Conservation (phyloP, 2,113 vertebrate genomes). For the Genyomyrus donnyi region DNA sequence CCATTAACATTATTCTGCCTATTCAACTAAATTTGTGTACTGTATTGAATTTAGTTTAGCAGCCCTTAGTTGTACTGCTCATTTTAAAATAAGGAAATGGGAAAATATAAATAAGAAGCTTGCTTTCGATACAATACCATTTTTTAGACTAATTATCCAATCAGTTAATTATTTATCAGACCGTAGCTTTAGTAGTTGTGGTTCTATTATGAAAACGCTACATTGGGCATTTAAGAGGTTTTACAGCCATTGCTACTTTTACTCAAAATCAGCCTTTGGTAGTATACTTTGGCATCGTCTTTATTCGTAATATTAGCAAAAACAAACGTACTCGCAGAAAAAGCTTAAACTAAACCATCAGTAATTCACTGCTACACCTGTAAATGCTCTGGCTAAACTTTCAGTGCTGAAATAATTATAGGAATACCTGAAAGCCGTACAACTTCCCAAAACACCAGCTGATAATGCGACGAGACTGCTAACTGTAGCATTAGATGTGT, state of each 20-base stretch:
- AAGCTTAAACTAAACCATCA: not conserved
- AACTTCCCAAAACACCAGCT: not conserved
- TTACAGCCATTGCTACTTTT: not conserved
- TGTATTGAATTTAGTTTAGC: not conserved
- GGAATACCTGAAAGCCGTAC: not conserved
- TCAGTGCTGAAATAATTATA: not conserved
- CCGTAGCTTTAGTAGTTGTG: not conserved
- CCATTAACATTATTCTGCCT: not conserved
- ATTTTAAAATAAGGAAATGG: not conserved
- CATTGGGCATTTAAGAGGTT: not conserved
- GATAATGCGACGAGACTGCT: not conserved
- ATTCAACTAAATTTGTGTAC: not conserved
- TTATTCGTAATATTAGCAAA: not conserved
- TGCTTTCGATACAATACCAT: not conserved
- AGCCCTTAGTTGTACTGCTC: not conserved
- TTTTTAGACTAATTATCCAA: not conserved
- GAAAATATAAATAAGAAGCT: not conserved
- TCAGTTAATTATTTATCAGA: not conserved
- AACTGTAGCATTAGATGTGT: slow-evolving; percentile 3
- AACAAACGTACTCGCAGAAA: not conserved
- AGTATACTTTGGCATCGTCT: not conserved
- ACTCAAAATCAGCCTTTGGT: not conserved
- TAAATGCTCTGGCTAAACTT: not conserved
- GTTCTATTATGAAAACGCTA: not conserved
- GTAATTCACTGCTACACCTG: not conserved